Evolutionary conservation across 2,797 vertebrate species (phyloP).

Genomic region (Enoplosus armatus): DNA sequence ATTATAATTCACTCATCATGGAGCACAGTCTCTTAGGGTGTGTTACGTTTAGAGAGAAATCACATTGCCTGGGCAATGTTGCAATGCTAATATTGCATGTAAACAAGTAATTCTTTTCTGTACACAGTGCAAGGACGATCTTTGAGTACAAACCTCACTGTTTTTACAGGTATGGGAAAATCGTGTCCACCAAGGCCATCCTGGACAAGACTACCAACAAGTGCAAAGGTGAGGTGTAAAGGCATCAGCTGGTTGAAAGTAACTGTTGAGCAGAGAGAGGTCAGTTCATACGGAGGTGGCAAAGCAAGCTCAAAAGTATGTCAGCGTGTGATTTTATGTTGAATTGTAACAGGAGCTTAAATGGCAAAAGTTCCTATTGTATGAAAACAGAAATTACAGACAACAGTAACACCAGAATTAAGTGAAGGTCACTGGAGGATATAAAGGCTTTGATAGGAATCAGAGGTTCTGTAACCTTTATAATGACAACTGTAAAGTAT

Average conservation of each 20-base stretch:
- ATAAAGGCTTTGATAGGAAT: background rate
- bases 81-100: slow-evolving; percentile 15
- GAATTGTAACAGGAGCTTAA: background rate
- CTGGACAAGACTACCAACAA: slow-evolving; percentile 97
- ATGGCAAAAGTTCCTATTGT: background rate
- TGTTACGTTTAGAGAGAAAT: slow-evolving; percentile 15
- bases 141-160: slow-evolving; percentile 38
- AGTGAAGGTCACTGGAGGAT: background rate
- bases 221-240: slow-evolving; percentile 91
- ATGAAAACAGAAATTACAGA: background rate
- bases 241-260: background rate
- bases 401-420: background rate
- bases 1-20: slow-evolving; percentile 37
- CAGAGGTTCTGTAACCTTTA: background rate
- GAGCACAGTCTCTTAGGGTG: background rate
- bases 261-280: slow-evolving; percentile 3
- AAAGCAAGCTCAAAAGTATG: background rate
- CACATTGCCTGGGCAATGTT: slow-evolving; percentile 15
- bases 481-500: background rate
- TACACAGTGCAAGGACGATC: background rate
- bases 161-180: slow-evolving; percentile 92
- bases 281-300: background rate
- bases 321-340: background rate
- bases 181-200: slow-evolving; percentile 97
- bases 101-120: slow-evolving; percentile 9